phyloP scores from a whole-genome alignment of 2,797 vertebrate species.

The Takifugu ocellatus region DNA sequence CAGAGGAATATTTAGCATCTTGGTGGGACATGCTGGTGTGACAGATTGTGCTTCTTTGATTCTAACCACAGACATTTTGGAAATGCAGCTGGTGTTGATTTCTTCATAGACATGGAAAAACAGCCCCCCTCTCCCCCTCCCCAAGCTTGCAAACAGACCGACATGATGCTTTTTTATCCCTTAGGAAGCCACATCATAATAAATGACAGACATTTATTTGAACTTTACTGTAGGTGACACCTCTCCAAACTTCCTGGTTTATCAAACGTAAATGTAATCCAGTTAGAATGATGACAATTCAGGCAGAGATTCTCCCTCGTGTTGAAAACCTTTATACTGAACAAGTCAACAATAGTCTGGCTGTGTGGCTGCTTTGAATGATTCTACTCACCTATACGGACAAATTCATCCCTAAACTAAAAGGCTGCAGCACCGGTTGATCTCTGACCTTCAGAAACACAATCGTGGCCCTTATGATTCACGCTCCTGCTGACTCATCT shows the following conservation, averaged over 20 bases:
- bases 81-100: not conserved
- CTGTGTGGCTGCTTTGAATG: too few species aligned
- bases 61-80: constrained; percentile 1
- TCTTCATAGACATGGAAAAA: not conserved
- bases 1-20: not conserved
- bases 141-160: not conserved
- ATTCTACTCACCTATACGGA: too few species aligned
- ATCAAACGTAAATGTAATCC: too few species aligned
- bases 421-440: too few species aligned
- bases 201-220: not conserved
- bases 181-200: not conserved
- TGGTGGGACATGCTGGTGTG: not conserved
- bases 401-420: too few species aligned
- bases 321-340: too few species aligned
- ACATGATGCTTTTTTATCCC: not conserved
- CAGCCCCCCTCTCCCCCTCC: not conserved
- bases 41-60: not conserved
- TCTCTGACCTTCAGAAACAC: constrained; percentile 1
- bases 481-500: not conserved
- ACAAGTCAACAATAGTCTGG: too few species aligned
- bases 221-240: too few species aligned
- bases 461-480: not conserved
- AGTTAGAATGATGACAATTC: too few species aligned
- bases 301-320: too few species aligned
- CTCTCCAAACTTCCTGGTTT: too few species aligned